A percentile compares a stretch with the other conserved stretches of the same genome.
Conservation (phyloP, 2,113 vertebrate genomes). For the Marmota monax region DNA sequence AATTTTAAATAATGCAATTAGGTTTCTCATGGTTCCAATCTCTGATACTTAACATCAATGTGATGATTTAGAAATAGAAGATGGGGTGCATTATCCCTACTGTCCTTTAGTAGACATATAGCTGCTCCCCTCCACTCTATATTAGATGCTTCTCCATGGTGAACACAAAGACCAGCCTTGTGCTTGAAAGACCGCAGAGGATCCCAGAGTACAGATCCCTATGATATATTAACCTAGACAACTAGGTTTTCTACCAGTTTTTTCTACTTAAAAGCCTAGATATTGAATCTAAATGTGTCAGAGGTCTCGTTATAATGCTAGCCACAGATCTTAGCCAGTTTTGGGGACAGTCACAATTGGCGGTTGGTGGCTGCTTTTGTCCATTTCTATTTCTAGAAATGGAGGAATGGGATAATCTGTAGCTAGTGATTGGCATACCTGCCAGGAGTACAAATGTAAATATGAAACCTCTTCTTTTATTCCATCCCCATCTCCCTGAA, state of each 20-base stretch:
- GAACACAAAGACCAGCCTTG: neutral
- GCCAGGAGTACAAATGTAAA: neutral
- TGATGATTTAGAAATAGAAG: conserved; percentile 41
- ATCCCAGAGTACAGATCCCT: neutral
- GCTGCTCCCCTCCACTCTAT: neutral
- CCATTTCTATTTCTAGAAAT: neutral
- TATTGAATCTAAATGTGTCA: neutral
- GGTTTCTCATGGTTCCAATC: neutral
- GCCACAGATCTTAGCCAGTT: neutral
- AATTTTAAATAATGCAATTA: neutral
- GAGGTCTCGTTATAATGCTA: neutral
- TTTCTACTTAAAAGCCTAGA: conserved; percentile 1
- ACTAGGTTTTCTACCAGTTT: conserved; percentile 23
- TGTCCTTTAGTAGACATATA: neutral
- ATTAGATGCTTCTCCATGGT: neutral
- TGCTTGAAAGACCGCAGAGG: neutral
- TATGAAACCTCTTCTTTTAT: neutral
- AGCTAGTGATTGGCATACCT: neutral
- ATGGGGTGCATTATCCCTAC: neutral
- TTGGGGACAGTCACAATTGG: neutral
- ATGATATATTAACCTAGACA: neutral
- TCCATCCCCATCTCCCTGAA: neutral
- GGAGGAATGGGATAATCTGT: neutral
- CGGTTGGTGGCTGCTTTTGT: neutral
- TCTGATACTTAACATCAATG: neutral